Evolutionary conservation across 2,113 vertebrate genomes (phyloP).

Genomic region (Callospermophilus lateralis): DNA sequence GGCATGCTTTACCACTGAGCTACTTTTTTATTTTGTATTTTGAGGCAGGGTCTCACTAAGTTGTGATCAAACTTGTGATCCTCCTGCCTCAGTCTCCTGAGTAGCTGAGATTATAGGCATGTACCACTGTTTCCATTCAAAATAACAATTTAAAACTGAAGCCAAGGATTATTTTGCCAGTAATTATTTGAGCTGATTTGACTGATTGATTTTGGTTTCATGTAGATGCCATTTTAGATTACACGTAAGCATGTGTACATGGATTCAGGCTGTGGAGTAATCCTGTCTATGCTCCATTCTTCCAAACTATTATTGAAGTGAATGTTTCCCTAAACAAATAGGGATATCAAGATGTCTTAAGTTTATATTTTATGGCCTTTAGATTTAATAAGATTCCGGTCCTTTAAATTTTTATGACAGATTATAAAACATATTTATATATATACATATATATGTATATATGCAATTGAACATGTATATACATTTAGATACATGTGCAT

Average conservation of each 20-base stretch:
- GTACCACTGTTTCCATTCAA: neutral
- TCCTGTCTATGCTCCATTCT: slow-evolving; percentile 12
- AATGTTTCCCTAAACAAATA: neutral
- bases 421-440: no score
- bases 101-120: neutral
- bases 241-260: neutral
- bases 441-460: no score
- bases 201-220: neutral
- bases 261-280: neutral
- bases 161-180: slow-evolving; percentile 9
- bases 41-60: neutral
- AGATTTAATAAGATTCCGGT: neutral
- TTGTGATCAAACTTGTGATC: neutral
- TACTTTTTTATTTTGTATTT: neutral
- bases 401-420: slow-evolving; percentile 11
- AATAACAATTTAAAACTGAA: slow-evolving; percentile 5
- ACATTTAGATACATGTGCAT: neutral
- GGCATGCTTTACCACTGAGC: neutral
- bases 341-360: slow-evolving; percentile 13
- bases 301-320: neutral
- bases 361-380: neutral
- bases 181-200: neutral
- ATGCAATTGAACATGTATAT: neutral
- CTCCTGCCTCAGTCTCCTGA: neutral
- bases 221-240: neutral